Evolutionary conservation across 1,140 invertebrate genomes (phyloP), one percentile per base, ranked within the genome.

Genomic region (Manduca sexta): DNA sequence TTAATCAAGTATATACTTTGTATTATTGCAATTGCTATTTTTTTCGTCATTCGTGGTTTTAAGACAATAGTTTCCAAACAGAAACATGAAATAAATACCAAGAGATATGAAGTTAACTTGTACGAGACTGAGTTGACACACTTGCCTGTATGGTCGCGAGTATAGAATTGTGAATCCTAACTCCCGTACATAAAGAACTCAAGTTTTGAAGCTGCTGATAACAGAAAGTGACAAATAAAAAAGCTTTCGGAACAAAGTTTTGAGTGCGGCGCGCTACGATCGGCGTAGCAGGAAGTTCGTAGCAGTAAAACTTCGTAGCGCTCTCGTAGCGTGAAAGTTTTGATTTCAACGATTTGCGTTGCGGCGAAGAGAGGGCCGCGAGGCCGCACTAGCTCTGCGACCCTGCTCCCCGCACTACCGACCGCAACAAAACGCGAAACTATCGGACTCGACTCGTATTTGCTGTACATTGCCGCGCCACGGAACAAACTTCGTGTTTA

Each of bases 271-370:
- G 69, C 69, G 72, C 75, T 77, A 71, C 73, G 69, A 53, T 54
- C 58, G 59, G 69, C 75, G 81, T 85, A 85, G 82, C 79, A 83
- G 82, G 79, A 85, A 85, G 82, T 83, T 82, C 72, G 82, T 83
- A 85, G 79, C 79, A 66, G 74, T 78, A 79, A 82, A 84, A 84
- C 78, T 83, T 84, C 77, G 81, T 84, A 84, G 81, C 79, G 79
- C 68, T 75, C 68, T 66, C 74, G 79, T 83, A 83, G 81, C 79
- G 81, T 83, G 81, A 84, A 84, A 84, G 81, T 83, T 81, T 83
- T 85, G 79, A 85, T 83, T 85, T 83, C 81, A 83, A 85, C 81
- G 79, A 85, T 83, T 83, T 81, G 77, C 70, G 75, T 75, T 78
- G 76, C 70, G 73, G 76, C 69, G 63, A 59, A 67, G 67, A 73